Percentiles rank a stretch among this genome's conserved stretches.
These are phyloP conservation scores for Orgyia antiqua DNA, from an alignment of 2,888 invertebrate genomes.

Conservation along the genomic window DNA sequence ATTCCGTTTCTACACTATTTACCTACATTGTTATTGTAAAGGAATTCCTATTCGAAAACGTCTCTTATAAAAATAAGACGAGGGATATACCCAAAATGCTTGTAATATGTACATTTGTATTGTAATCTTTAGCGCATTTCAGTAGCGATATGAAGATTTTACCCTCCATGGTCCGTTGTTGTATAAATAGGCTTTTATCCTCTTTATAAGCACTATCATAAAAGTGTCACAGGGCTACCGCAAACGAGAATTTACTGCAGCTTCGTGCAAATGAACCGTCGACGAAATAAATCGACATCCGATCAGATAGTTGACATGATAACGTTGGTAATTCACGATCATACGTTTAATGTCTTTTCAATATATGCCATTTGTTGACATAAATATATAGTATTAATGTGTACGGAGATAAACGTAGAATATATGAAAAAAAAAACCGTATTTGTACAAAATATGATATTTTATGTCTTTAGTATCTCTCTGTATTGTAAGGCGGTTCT, in stretches of 20 bases:
- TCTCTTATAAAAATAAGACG: slow-evolving; percentile 5
- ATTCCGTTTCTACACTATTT: slow-evolving; percentile 1
- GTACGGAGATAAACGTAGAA: slow-evolving; percentile 4
- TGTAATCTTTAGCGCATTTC: slow-evolving; percentile 19
- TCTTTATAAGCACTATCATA: slow-evolving; percentile 62
- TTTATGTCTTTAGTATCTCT: no score
- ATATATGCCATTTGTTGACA: slow-evolving; percentile 24
- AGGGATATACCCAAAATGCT: slow-evolving; percentile 6
- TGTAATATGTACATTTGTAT: slow-evolving; percentile 9
- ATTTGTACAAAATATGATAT: no score
- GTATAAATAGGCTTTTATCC: slow-evolving; percentile 50
- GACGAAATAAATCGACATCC: slow-evolving; percentile 55
- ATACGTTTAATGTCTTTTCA: slow-evolving; percentile 32
- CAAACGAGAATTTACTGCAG: slow-evolving; percentile 70
- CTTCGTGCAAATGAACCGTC: slow-evolving; percentile 67
- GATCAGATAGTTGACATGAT: slow-evolving; percentile 56
- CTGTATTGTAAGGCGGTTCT: no score
- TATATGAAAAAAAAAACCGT: no score
- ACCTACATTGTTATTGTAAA: slow-evolving; percentile 3
- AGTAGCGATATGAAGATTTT: slow-evolving; percentile 26
- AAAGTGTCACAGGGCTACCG: slow-evolving; percentile 65
- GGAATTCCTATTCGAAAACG: slow-evolving; percentile 3
- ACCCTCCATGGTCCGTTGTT: slow-evolving; percentile 26
- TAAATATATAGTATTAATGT: slow-evolving; percentile 14
- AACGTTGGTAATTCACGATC: slow-evolving; percentile 51